A percentile compares a stretch with the other conserved stretches of the same genome.
Conservation (phyloP, 2,888 invertebrate genomes). For the Bellardia bayeri region DNA sequence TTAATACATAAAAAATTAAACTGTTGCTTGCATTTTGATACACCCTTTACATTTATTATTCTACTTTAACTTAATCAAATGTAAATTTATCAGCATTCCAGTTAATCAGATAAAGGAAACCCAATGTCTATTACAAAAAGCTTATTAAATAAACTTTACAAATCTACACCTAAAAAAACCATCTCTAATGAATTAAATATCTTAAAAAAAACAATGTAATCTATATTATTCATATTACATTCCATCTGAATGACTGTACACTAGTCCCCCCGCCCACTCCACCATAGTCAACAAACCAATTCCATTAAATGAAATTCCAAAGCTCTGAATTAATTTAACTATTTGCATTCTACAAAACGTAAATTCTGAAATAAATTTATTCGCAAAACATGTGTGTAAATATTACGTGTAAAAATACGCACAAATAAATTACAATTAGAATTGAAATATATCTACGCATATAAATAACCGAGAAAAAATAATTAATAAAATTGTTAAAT, state of each 20-base stretch:
- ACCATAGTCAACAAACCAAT: conserved; percentile 44
- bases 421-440: conserved; percentile 64
- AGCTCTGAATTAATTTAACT: conserved; percentile 49
- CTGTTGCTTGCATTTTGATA: no score
- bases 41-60: no score
- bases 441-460: conserved; percentile 56
- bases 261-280: background rate
- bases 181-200: background rate
- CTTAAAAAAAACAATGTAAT: background rate
- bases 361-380: conserved; percentile 26
- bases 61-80: no score
- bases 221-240: conserved; percentile 8
- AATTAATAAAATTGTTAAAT: conserved; percentile 32
- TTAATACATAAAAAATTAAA: no score
- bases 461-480: background rate
- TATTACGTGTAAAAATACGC: conserved; percentile 48
- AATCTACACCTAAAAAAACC: no score
- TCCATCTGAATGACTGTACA: conserved; percentile 8
- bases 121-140: no score
- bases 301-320: conserved; percentile 47
- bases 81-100: no score
- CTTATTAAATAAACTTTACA: no score
- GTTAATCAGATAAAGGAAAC: no score
- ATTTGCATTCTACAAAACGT: conserved; percentile 46
- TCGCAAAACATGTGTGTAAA: conserved; percentile 54